Evolutionary conservation across 2,797 vertebrate genomes (phyloP).

Genomic region (Cyclopterus lumpus): DNA sequence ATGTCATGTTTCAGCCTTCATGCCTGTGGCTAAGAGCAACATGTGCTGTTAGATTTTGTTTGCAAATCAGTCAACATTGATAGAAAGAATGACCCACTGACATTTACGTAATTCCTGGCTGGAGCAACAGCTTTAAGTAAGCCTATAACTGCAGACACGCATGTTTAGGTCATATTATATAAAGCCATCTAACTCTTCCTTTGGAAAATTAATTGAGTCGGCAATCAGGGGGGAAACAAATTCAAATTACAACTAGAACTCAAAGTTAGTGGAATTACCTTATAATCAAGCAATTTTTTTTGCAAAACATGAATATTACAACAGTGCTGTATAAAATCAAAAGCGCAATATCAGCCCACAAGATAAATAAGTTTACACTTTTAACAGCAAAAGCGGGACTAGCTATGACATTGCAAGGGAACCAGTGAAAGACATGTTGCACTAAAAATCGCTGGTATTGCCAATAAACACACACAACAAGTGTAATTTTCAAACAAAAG

Average conservation of each 20-base stretch:
- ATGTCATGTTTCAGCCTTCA: background rate
- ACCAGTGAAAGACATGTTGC: constrained; percentile 19
- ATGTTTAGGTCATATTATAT: background rate
- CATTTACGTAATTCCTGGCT: background rate
- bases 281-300: constrained; percentile 52
- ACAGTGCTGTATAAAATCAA: constrained; percentile 61
- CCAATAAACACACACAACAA: constrained; percentile 38
- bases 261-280: constrained; percentile 28
- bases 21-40: background rate
- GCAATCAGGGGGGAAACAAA: background rate
- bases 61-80: background rate
- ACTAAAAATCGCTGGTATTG: constrained; percentile 22
- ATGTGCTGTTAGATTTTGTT: background rate
- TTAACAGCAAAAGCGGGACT: constrained; percentile 45
- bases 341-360: constrained; percentile 42
- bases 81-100: background rate
- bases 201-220: background rate
- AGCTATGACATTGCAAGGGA: constrained; percentile 20
- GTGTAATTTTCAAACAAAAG: constrained; percentile 14
- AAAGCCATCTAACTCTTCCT: background rate
- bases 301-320: constrained; percentile 49
- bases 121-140: background rate
- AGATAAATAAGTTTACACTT: constrained; percentile 70
- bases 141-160: background rate
- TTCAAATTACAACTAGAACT: constrained; percentile 49